phyloP scores from a whole-genome alignment of 2,888 invertebrate species.

The Microplitis manilae region DNA sequence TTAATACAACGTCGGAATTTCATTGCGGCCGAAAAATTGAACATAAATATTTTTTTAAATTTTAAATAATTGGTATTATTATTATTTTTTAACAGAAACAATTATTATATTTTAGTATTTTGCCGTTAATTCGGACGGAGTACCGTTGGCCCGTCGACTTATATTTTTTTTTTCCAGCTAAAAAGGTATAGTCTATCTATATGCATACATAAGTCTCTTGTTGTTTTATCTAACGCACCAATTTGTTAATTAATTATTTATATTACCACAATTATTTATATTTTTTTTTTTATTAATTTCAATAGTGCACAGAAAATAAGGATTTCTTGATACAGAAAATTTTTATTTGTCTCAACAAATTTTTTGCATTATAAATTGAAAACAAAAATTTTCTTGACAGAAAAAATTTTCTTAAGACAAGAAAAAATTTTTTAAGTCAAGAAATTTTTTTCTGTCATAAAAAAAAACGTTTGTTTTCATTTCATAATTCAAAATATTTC shows the following conservation, averaged over 20 bases:
- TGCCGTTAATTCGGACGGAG: slow-evolving; percentile 31
- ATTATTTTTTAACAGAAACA: no score
- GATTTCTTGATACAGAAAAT: no score
- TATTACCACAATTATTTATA: neutral
- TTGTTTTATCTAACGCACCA: slow-evolving; percentile 22
- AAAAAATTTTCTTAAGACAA: no score
- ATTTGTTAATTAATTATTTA: slow-evolving; percentile 9
- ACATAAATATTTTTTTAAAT: neutral
- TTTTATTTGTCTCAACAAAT: no score
- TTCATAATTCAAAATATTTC: no score
- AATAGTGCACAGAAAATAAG: no score
- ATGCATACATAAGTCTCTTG: slow-evolving; percentile 23
- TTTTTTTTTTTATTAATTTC: neutral
- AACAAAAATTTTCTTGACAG: no score
- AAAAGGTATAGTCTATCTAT: slow-evolving; percentile 38
- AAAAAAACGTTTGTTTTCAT: no score
- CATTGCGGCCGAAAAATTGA: slow-evolving; percentile 19
- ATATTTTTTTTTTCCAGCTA: slow-evolving; percentile 19
- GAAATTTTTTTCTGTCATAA: no score
- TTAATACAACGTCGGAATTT: slow-evolving; percentile 53
- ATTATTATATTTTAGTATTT: neutral
- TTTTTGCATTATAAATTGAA: no score
- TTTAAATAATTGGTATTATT: no score
- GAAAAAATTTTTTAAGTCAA: no score
- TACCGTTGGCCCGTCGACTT: slow-evolving; percentile 25